Evolutionary conservation across 2,797 vertebrate species (phyloP), one percentile per base, ranked within the genome.

Genomic region (Rhyacichthys aspro): DNA sequence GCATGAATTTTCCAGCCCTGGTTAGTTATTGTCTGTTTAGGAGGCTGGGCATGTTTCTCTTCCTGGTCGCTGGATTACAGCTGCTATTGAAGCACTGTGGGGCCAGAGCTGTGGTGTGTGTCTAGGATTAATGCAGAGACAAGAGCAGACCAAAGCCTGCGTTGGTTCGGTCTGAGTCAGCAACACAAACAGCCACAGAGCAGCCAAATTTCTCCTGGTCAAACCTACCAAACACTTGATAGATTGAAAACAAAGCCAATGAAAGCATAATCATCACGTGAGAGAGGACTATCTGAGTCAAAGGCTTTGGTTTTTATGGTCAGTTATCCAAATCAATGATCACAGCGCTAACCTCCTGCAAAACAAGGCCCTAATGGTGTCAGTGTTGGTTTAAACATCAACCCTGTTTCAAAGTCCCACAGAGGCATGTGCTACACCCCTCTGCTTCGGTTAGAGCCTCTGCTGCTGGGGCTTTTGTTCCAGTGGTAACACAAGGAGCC

Each of bases 61-160:
- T 89, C 89, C 87, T 80, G 81, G 79, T 82, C 78, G 81, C 77
- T 78, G 89, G 90, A 92, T 93, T 91, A 91, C 78, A 58, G 81
- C 72, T 49, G 83, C 88, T 77, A 86, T 88, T 89, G 82, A 89
- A 79, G 78, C 70, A 56, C 59, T 45, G 17, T 74, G 73, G 76
- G 81, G 71, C 74, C 70, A 69, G 62, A 66, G 67, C 57, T 85
- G 55, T 82, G 76, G 75, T 82, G 73, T 79, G 63, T 74, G 76
- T 86, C 79, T 69, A 79, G 86, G 90, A 90, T 91, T 88, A 90
- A 82, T 78, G 82, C 50, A 79, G 79, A 81, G 84, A 83, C 82
- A 81, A 83, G 81, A 59, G 66, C 76, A 76, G 57, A 23, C 71
- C 74, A 88, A 83, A 87, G 78, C 75, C 77, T 55, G 63, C 59